A percentile compares a stretch with the other conserved stretches of the same genome.
These are phyloP conservation scores for Mormoops blainvillei DNA, from an alignment of 2,113 vertebrate genomes.

Conservation along the genomic window DNA sequence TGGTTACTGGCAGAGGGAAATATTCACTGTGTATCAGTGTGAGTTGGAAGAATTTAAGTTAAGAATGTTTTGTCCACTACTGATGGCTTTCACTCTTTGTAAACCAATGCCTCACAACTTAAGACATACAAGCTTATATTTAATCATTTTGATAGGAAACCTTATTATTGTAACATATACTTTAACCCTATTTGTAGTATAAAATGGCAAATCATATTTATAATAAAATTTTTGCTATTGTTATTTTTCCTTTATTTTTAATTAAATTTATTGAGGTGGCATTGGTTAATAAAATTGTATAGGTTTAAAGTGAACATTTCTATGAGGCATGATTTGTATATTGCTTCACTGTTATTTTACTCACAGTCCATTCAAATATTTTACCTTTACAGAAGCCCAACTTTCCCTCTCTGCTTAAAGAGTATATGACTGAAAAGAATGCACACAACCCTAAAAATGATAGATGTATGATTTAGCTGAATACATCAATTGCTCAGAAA, in stretches of 20 bases:
- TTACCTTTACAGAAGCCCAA: background rate
- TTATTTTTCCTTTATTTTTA: background rate
- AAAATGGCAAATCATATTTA: conserved; percentile 51
- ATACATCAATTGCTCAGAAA: background rate
- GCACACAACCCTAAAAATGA: background rate
- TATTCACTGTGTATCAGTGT: conserved; percentile 19
- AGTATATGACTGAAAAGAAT: background rate
- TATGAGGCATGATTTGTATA: background rate
- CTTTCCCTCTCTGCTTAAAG: background rate
- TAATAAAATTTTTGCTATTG: background rate
- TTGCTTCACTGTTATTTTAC: background rate
- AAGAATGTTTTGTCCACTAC: conserved; percentile 62
- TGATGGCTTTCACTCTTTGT: conserved; percentile 39
- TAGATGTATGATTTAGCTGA: background rate
- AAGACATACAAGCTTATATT: conserved; percentile 48
- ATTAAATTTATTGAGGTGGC: background rate
- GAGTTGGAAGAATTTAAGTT: conserved; percentile 38
- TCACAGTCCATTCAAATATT: background rate
- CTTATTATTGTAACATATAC: background rate
- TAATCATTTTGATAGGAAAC: conserved; percentile 60
- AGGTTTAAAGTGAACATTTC: background rate
- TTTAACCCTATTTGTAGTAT: conserved; percentile 32
- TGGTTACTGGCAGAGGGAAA: background rate
- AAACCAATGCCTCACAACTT: conserved; percentile 50
- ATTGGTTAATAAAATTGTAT: background rate